Base-by-base conservation (phyloP, 2,797 vertebrate genomes). In the Peromyscus eremicus region DNA sequence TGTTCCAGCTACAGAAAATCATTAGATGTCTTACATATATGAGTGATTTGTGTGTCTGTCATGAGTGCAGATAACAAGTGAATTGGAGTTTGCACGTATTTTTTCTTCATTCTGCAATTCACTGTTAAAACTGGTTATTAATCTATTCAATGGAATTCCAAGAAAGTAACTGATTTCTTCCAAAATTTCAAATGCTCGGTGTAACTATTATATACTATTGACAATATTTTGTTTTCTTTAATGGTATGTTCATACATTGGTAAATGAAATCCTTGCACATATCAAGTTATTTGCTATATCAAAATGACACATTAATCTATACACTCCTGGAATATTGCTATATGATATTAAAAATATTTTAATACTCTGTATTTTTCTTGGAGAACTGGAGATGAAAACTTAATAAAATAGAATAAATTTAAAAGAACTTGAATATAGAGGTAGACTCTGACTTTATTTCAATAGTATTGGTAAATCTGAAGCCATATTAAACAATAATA, bases 121-220 rank as follows among this genome's bases (percentile, higher is more conserved):
- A 92, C 6, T 62, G 91, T 77, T 97, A 97, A 97, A 98, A 77
- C 43, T 94, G 83, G 71, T 16, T 96, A 87, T 96, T 83, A 98
- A 27, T n/a, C 25, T 60, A 37, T 97, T 97, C 89, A 71, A 97
- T 85, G 98, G 96, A 98, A 98, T 97, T 95, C 12, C 37, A 95
- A 89, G 95, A 94, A 96, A 23, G 10, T 2, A 81, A 97, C 55
- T 98, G n/a, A 90, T 94, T 97, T 85, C 94, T 94, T 89, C 29
- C 8, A 94, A 49, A 64, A 32, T 95, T 97, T 89, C 93, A 95
- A 98, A 77, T 92, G 40, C 27, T 98, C 66, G 97, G 64, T 93
- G 96, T 97, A 98, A 98, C 66, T 93, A 97, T 91, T 88, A 93
- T 75, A 73, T 82, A 97, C 96, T 94, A 98, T 97, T 75, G 82